These are phyloP conservation scores for Syrphus vitripennis DNA, from an alignment of 2,888 invertebrate species.

Conservation along the genomic window DNA sequence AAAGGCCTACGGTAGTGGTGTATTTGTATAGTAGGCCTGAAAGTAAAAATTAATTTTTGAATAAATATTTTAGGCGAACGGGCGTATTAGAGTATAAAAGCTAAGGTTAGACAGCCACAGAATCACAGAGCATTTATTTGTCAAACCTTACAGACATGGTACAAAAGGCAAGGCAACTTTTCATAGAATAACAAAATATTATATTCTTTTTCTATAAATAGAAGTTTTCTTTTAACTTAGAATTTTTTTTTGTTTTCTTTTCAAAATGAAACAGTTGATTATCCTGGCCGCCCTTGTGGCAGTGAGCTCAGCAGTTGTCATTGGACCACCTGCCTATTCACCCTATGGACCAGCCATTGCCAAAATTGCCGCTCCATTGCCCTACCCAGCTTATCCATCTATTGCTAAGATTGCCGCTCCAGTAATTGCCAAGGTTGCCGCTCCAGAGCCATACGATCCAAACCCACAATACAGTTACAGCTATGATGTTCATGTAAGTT, in stretches of 20 bases:
- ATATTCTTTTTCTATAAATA: not conserved
- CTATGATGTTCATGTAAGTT: conserved; percentile 82
- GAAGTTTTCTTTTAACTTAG: not conserved
- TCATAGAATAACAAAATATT: not conserved
- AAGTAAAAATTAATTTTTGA: conserved; percentile 70
- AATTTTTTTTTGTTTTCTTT: not conserved
- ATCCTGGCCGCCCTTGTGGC: conserved; percentile 77
- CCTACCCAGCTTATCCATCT: conserved; percentile 73
- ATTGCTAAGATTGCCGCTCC: conserved; percentile 74
- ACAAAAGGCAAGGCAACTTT: conserved; percentile 75
- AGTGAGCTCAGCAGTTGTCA: conserved; percentile 76
- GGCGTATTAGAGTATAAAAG: conserved; percentile 71
- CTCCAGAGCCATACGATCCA: conserved; percentile 81
- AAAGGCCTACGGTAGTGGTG: conserved; percentile 48
- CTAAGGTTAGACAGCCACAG: conserved; percentile 74
- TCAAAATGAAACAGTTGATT: conserved; percentile 73
- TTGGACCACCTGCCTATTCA: conserved; percentile 75
- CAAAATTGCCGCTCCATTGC: conserved; percentile 59
- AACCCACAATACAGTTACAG: conserved; percentile 83
- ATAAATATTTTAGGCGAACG: conserved; percentile 66
- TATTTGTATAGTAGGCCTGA: conserved; percentile 53
- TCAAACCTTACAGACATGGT: conserved; percentile 79
- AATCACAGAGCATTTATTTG: conserved; percentile 79
- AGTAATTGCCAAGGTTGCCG: conserved; percentile 77
- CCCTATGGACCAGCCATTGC: conserved; percentile 63